Evolutionary conservation across 1,140 invertebrate genomes (phyloP).

Genomic region (Melipona quadrifasciata): DNA sequence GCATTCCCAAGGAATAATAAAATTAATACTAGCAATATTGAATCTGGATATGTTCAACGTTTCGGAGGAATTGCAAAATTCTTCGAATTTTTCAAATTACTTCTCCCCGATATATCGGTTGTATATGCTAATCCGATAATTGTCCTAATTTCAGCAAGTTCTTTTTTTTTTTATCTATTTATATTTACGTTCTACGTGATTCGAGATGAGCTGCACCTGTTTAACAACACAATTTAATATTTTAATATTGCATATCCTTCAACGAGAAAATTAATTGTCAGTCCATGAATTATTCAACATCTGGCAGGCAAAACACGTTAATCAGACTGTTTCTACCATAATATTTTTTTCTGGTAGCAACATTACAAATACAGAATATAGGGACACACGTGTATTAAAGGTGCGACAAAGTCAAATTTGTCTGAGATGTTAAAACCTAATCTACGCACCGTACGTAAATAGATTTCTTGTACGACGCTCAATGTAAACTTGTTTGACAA

Average conservation of each 20-base stretch:
- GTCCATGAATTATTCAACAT: constrained; percentile 16
- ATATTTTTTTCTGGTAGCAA: not conserved
- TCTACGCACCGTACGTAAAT: not conserved
- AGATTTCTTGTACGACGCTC: not conserved
- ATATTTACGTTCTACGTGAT: not conserved
- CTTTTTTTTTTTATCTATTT: not conserved
- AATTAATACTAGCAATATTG: not conserved
- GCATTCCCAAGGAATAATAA: not conserved
- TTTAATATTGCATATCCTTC: not conserved
- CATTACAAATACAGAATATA: not conserved
- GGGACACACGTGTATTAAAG: not conserved
- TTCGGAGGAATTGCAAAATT: not conserved
- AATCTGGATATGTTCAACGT: not conserved
- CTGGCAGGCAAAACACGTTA: not conserved
- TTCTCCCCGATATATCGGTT: not conserved
- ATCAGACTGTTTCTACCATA: not conserved
- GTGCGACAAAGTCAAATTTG: not conserved
- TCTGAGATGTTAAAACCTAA: not conserved
- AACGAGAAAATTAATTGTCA: constrained; percentile 23
- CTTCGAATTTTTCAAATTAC: not conserved
- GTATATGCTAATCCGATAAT: not conserved
- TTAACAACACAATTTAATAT: constrained; percentile 8
- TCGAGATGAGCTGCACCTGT: not conserved
- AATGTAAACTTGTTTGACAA: not conserved
- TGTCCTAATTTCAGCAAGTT: not conserved